Evolutionary conservation across 2,888 invertebrate species (phyloP).

Genomic region (Trichopria drosophilae): DNA sequence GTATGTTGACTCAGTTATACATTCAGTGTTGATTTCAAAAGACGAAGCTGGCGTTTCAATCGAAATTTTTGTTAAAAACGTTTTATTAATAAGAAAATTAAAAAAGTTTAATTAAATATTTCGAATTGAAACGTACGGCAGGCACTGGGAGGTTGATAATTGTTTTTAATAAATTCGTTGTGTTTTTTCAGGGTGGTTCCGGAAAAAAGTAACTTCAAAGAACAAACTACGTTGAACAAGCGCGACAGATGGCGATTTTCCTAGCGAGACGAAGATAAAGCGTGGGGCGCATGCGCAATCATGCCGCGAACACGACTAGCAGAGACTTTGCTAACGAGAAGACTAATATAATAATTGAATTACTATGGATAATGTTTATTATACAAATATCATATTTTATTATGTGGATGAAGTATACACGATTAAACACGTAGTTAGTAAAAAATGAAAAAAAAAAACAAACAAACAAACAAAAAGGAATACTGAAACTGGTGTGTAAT

Average conservation of each 20-base stretch:
- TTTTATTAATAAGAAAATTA: no score
- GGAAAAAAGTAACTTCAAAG: constrained; percentile 63
- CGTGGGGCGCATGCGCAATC: constrained; percentile 42
- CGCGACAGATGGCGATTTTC: constrained; percentile 24
- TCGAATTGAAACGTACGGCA: no score
- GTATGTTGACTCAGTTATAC: no score
- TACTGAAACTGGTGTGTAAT: constrained; percentile 42
- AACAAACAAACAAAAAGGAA: constrained; percentile 32
- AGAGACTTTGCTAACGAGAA: constrained; percentile 51
- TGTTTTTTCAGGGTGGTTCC: constrained; percentile 60
- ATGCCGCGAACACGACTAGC: constrained; percentile 43
- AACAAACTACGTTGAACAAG: constrained; percentile 47
- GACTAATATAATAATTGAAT: constrained; percentile 53
- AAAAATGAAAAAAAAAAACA: constrained; percentile 19
- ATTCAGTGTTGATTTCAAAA: no score
- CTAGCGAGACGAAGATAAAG: constrained; percentile 36
- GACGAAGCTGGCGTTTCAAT: no score
- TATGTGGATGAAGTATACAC: constrained; percentile 53
- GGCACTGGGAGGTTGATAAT: no score
- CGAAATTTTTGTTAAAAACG: no score
- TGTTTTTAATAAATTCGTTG: no score
- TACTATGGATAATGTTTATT: constrained; percentile 53
- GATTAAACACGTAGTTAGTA: constrained; percentile 47
- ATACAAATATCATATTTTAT: constrained; percentile 55
- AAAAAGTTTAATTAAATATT: no score